Base-by-base conservation (phyloP, 2,113 vertebrate species). In the Pterophyllum scalare region DNA sequence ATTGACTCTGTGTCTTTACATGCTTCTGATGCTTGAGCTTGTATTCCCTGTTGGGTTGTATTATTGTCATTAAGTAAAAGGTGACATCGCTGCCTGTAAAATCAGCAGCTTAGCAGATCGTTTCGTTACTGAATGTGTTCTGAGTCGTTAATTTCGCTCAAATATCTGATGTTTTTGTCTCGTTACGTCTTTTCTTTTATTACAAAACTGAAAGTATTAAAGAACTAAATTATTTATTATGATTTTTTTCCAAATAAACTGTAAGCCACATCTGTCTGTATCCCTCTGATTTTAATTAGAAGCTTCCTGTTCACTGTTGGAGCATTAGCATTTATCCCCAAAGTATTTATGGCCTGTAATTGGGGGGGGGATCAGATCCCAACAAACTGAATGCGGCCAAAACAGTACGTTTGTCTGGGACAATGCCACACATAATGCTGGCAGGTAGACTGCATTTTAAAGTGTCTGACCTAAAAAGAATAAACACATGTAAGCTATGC, bases 151-250 rank as follows among this genome's bases (percentile, higher is more conserved):
- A 64, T 79, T 77, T 80, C n/a, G 38, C 58, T 75, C 38, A 64
- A 6, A 81, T 79, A 46, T 81, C 13, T 46, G 14, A 19, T 46
- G 54, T 82, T 60, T 85, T 58, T 49, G 26, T 75, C 3, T 2
- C 61, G 35, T 52, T 81, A 67, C 33, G 70, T 54, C 35, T 85
- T 24, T 64, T 59, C 10, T 10, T 38, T 40, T 72, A 10, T 60
- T 40, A 22, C 8, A 78, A 59, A 82, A 83, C 59, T 58, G 33
- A 82, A 86, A 89, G 85, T 91, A 91, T 93, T 90, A 80, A 59
- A 86, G 35, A 74, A 22, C 40, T 70, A 80, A 65, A 14, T 80
- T 91, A 91, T 91, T 93, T 91, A 93, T 93, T 72, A 59, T 60
- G 4, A 12, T 15, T 84, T 91, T 88, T 89, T 82, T 35, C 35